Percentiles rank a stretch among this genome's conserved stretches.
These are phyloP conservation scores for Caretta caretta DNA, from an alignment of 2,113 vertebrate species.

Conservation along the genomic window DNA sequence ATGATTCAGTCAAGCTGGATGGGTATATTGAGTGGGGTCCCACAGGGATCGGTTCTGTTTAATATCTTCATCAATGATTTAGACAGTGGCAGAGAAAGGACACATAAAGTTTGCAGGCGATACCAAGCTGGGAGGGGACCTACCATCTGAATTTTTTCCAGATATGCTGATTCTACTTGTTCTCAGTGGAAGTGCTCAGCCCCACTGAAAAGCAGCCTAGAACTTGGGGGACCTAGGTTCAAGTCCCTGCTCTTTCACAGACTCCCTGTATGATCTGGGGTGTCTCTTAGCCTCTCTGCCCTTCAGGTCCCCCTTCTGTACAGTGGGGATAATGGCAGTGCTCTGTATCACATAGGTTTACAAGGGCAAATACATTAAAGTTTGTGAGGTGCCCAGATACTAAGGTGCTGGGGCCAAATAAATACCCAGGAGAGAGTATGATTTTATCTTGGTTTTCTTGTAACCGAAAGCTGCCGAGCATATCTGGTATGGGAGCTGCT, in stretches of 20 bases:
- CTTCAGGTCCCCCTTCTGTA: not conserved
- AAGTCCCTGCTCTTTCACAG: not conserved
- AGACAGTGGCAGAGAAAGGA: no score
- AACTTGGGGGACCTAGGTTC: not conserved
- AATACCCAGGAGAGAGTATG: not conserved
- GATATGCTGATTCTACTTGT: not conserved
- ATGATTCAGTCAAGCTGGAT: no score
- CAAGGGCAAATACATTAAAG: not conserved
- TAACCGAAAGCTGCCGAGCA: rapidly evolving
- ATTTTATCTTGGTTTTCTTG: rapidly evolving
- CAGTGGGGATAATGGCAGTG: not conserved
- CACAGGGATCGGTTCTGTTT: no score
- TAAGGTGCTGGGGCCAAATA: rapidly evolving
- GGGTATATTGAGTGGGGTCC: no score
- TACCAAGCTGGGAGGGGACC: no score
- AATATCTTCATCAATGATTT: no score
- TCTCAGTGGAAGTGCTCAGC: not conserved
- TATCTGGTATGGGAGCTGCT: rapidly evolving
- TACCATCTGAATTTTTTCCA: not conserved
- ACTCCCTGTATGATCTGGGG: not conserved
- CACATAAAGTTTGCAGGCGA: no score
- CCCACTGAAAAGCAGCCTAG: not conserved
- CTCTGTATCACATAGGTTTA: not conserved
- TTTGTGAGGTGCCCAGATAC: no score
- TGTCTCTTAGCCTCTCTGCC: no score